phyloP scores from a whole-genome alignment of 1,140 invertebrate species.

The Cydia strobilella region DNA sequence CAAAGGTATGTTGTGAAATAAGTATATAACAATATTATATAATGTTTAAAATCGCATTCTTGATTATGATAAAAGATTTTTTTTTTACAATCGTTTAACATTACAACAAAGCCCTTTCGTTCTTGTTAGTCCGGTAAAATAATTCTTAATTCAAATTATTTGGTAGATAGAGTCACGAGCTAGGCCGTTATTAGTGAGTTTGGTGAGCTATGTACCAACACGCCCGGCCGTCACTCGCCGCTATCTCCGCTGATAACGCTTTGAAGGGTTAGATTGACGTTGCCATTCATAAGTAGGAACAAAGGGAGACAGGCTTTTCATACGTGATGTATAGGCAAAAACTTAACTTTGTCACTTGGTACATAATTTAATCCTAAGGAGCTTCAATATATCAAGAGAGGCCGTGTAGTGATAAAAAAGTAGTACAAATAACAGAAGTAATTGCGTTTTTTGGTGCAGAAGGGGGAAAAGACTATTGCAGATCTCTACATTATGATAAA shows the following conservation, averaged over 20 bases:
- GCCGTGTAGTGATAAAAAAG: background rate
- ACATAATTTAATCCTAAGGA: background rate
- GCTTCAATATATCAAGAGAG: background rate
- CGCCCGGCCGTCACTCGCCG: slow-evolving; percentile 21
- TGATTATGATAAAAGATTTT: too few relatives aligned
- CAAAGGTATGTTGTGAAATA: too few relatives aligned
- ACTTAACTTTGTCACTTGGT: slow-evolving; percentile 7
- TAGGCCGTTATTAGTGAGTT: slow-evolving; percentile 13
- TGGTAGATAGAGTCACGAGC: background rate
- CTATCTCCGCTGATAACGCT: slow-evolving; percentile 36
- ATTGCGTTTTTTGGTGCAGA: background rate
- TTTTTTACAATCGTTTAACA: background rate
- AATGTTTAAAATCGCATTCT: too few relatives aligned
- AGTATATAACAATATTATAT: too few relatives aligned
- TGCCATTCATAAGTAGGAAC: slow-evolving; percentile 32
- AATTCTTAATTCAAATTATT: background rate
- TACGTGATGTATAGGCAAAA: slow-evolving; percentile 20
- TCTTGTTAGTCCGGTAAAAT: background rate
- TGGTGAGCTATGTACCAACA: slow-evolving; percentile 24
- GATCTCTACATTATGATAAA: background rate
- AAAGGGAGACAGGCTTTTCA: slow-evolving; percentile 23
- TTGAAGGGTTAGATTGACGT: slow-evolving; percentile 40
- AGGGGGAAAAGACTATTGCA: background rate
- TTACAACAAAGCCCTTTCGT: background rate
- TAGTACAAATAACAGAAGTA: background rate